Evolutionary conservation across 1,140 invertebrate genomes (phyloP).

Genomic region (Belonocnema kinseyi): DNA sequence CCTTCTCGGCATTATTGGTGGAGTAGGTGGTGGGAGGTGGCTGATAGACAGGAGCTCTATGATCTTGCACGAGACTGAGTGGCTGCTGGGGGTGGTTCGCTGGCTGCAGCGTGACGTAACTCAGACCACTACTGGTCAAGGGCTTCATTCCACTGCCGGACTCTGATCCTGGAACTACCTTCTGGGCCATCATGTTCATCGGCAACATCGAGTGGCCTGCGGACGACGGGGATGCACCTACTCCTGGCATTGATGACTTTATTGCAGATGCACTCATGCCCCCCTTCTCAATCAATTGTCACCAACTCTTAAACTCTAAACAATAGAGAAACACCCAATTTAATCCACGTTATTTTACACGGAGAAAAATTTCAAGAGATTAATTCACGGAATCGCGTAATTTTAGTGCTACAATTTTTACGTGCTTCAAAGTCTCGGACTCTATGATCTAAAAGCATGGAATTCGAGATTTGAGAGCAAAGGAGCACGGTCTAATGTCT

Average conservation of each 20-base stretch:
- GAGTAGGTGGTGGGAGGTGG: slow-evolving; percentile 52
- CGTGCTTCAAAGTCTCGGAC: no score
- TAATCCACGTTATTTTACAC: not conserved
- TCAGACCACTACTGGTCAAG: slow-evolving; percentile 61
- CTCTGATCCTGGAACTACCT: slow-evolving; percentile 67
- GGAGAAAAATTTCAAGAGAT: not conserved
- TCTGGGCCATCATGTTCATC: slow-evolving; percentile 72
- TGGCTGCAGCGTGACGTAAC: slow-evolving; percentile 70
- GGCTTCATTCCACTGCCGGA: slow-evolving; percentile 66
- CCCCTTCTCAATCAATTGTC: slow-evolving; percentile 19
- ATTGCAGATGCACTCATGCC: slow-evolving; percentile 67
- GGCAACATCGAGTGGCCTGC: slow-evolving; percentile 70
- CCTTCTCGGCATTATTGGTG: slow-evolving; percentile 60
- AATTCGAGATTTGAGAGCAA: no score
- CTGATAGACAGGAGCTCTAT: slow-evolving; percentile 66
- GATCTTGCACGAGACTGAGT: slow-evolving; percentile 72
- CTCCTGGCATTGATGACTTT: slow-evolving; percentile 68
- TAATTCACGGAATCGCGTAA: no score
- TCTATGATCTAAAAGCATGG: no score
- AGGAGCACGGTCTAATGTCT: no score
- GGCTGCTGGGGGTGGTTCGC: slow-evolving; percentile 60
- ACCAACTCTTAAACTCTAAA: slow-evolving; percentile 28
- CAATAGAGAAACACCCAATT: slow-evolving; percentile 17
- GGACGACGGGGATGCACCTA: slow-evolving; percentile 62
- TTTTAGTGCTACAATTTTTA: no score